phyloP scores from a whole-genome alignment of 2,797 vertebrate genomes.

The Chiloscyllium punctatum region DNA sequence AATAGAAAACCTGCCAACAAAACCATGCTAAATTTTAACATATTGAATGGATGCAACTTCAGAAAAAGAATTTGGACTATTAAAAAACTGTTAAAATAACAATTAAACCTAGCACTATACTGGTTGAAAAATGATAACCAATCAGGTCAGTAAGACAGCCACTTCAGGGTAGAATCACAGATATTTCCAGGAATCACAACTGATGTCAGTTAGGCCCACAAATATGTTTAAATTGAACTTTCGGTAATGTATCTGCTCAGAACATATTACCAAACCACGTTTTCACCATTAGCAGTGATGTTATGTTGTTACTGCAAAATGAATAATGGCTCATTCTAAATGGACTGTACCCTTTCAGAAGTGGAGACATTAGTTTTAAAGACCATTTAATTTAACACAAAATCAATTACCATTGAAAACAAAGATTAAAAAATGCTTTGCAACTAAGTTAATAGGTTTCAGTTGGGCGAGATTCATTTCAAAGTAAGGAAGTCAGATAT shows the following conservation, averaged over 20 bases:
- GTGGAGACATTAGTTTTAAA: background rate
- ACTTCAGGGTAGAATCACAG: background rate
- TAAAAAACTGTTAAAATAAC: background rate
- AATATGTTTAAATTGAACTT: background rate
- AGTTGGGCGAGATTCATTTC: background rate
- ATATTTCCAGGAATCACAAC: background rate
- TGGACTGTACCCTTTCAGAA: background rate
- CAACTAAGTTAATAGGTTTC: background rate
- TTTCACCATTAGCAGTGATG: conserved; percentile 15
- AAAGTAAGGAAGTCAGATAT: background rate
- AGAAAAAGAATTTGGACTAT: background rate
- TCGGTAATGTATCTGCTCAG: background rate
- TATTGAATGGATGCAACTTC: background rate
- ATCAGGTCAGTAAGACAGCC: background rate
- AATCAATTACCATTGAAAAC: background rate
- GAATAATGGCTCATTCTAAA: background rate
- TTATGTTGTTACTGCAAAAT: background rate
- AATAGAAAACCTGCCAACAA: background rate
- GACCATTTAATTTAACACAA: conserved; percentile 27
- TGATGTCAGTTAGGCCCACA: background rate
- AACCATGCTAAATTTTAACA: background rate
- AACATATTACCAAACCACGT: background rate
- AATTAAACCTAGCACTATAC: background rate
- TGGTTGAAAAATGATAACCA: background rate
- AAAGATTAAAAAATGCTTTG: background rate